phyloP scores from a whole-genome alignment of 2,797 vertebrate species.

The Parauchenoglanis ngamensis region DNA sequence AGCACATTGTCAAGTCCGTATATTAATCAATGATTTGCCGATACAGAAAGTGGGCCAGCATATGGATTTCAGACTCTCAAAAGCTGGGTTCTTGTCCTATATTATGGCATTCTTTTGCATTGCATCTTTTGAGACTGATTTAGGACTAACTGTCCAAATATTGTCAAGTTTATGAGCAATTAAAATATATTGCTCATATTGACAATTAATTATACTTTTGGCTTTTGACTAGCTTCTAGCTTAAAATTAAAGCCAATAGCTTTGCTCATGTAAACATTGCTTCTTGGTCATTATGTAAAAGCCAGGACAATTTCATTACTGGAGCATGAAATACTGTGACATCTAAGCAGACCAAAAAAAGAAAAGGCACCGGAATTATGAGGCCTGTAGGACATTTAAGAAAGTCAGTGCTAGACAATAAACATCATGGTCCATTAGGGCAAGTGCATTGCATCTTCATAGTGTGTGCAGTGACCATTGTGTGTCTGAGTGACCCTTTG shows the following conservation, averaged over 20 bases:
- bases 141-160: conserved; percentile 7
- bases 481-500: conserved; percentile 20
- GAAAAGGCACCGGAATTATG: background rate
- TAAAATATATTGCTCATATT: conserved; percentile 17
- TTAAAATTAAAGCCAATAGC: conserved; percentile 2
- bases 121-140: conserved; percentile 1
- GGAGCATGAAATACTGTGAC: conserved; percentile 21
- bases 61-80: background rate
- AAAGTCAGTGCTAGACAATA: conserved; percentile 11
- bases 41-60: background rate
- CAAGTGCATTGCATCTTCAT: conserved; percentile 22
- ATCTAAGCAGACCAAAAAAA: background rate
- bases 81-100: conserved; percentile 8
- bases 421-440: conserved; percentile 33
- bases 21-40: background rate
- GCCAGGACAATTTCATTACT: conserved; percentile 8
- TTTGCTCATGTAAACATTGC: background rate
- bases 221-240: background rate
- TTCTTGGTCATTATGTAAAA: background rate
- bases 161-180: background rate
- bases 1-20: background rate
- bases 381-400: background rate
- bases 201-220: background rate
- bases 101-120: background rate
- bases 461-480: conserved; percentile 18